phyloP scores from a whole-genome alignment of 2,888 invertebrate species.

The Amblyteles armatorius region DNA sequence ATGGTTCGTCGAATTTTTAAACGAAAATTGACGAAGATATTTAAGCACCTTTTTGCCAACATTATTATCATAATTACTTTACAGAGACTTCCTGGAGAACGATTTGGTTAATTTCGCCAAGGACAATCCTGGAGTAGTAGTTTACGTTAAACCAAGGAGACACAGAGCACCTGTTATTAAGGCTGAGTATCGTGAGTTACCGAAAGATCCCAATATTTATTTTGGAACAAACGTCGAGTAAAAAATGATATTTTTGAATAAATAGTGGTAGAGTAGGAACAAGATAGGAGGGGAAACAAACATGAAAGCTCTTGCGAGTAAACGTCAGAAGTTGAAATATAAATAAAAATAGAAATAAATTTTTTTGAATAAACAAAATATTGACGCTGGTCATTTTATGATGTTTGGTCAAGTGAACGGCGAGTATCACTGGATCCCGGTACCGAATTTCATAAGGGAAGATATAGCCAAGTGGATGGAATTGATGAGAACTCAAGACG shows the following conservation, averaged over 20 bases:
- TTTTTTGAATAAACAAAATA: background rate
- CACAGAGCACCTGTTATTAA: slow-evolving; percentile 92
- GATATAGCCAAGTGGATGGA: slow-evolving; percentile 96
- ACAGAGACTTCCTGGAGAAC: slow-evolving; percentile 95
- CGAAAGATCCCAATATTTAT: background rate
- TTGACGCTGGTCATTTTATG: background rate
- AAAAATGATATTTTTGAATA: background rate
- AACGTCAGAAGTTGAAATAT: too few species aligned
- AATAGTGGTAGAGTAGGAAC: too few species aligned
- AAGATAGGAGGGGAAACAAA: too few species aligned
- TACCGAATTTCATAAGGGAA: slow-evolving; percentile 89
- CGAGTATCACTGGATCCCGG: slow-evolving; percentile 90
- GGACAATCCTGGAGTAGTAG: slow-evolving; percentile 94
- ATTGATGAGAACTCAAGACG: slow-evolving; percentile 90
- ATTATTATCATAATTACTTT: slow-evolving; percentile 76
- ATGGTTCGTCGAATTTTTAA: slow-evolving; percentile 12
- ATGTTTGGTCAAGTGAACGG: slow-evolving; percentile 92
- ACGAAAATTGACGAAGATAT: too few species aligned
- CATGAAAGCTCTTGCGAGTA: too few species aligned
- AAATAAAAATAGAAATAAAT: background rate
- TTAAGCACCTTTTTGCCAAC: background rate
- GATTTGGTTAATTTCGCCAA: slow-evolving; percentile 94
- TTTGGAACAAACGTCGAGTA: background rate
- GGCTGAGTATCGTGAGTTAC: slow-evolving; percentile 95
- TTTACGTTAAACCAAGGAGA: slow-evolving; percentile 97